Conservation (phyloP, 2,797 vertebrate species). For the Sebastes cheni region DNA sequence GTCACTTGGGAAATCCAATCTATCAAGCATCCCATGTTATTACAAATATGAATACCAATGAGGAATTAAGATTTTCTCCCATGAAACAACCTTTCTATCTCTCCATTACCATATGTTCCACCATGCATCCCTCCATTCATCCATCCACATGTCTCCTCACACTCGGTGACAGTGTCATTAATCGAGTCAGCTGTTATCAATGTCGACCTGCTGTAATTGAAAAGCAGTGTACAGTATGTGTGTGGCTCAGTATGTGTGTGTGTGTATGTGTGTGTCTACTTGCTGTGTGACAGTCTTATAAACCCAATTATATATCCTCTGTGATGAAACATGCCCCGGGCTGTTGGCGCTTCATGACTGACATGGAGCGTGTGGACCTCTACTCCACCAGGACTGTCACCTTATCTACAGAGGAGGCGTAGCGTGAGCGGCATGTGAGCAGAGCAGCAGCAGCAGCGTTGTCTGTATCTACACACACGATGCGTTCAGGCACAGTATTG, state of each 20-base stretch:
- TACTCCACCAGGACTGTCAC: neutral
- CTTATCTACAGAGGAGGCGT: neutral
- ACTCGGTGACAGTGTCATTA: constrained; percentile 3
- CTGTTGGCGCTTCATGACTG: constrained; percentile 27
- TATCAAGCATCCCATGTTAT: neutral
- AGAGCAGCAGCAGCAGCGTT: neutral
- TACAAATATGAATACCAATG: constrained; percentile 10
- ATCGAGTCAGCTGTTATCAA: constrained; percentile 42
- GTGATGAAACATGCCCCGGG: constrained; percentile 43
- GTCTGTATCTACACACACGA: neutral
- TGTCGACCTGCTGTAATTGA: constrained; percentile 37
- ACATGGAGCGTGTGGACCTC: constrained; percentile 22
- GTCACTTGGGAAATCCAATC: constrained; percentile 9
- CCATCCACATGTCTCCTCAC: neutral
- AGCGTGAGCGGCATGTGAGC: neutral
- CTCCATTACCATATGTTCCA: neutral
- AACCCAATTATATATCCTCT: constrained; percentile 45
- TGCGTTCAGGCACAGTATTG: neutral
- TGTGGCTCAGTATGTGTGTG: constrained; percentile 1
- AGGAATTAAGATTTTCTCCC: neutral
- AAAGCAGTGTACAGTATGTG: constrained; percentile 26
- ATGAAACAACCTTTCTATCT: constrained; percentile 1
- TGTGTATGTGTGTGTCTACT: neutral
- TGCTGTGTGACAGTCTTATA: constrained; percentile 33
- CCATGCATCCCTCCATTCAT: neutral